phyloP scores from a whole-genome alignment of 2,888 invertebrate species.

The Lymantria monacha region DNA sequence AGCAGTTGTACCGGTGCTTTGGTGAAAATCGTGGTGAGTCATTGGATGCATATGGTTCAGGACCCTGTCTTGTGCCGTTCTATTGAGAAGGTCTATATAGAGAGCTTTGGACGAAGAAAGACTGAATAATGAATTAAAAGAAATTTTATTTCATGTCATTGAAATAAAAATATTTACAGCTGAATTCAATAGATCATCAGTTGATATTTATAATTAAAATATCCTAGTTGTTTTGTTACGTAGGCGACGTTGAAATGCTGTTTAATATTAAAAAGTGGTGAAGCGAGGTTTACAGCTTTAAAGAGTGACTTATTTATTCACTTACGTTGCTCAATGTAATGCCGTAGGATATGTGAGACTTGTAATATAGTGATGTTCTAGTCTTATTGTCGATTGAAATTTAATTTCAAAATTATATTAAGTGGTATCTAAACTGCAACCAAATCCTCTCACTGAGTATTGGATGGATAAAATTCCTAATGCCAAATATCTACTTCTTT shows the following conservation, averaged over 20 bases:
- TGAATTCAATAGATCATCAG: too few species aligned
- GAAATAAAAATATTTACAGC: too few species aligned
- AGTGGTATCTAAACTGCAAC: too few species aligned
- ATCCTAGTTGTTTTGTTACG: not conserved
- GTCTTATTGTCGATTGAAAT: too few species aligned
- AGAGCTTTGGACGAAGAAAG: not conserved
- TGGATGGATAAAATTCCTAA: too few species aligned
- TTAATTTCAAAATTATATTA: too few species aligned
- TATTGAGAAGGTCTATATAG: not conserved
- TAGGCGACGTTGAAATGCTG: not conserved
- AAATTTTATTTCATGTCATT: not conserved
- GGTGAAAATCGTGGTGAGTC: not conserved
- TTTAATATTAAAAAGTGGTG: not conserved
- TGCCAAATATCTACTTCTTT: too few species aligned
- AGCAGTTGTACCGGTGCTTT: not conserved
- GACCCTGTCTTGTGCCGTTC: not conserved
- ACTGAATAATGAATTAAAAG: not conserved
- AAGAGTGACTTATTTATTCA: constrained; percentile 9
- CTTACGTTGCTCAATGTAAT: constrained; percentile 8
- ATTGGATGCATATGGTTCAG: not conserved
- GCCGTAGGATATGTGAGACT: constrained; percentile 6
- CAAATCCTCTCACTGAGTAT: too few species aligned
- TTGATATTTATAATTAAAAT: too few species aligned
- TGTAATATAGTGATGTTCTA: constrained; percentile 6
- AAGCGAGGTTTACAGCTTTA: constrained; percentile 6